Conservation (phyloP, 2,797 vertebrate genomes). For the Sebastes oblongus region DNA sequence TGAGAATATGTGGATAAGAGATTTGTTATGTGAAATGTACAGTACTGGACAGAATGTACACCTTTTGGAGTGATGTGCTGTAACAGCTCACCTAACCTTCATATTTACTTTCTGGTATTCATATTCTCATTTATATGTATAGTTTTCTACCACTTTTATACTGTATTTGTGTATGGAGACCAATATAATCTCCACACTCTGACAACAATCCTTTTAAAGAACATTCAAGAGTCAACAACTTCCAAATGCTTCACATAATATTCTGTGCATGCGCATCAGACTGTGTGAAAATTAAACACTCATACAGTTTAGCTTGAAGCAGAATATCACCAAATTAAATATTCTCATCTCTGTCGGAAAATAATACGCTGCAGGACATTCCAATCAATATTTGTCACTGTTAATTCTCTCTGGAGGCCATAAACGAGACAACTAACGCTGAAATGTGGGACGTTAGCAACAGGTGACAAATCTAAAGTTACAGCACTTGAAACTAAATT, state of each 20-base stretch:
- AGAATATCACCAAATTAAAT: slow-evolving; percentile 57
- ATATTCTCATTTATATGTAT: neutral
- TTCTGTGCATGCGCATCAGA: slow-evolving; percentile 26
- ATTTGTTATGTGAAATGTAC: neutral
- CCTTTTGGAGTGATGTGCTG: neutral
- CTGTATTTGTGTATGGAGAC: neutral
- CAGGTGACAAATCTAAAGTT: slow-evolving; percentile 21
- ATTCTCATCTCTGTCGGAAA: slow-evolving; percentile 39
- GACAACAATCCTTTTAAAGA: neutral
- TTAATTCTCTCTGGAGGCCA: slow-evolving; percentile 38
- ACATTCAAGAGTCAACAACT: neutral
- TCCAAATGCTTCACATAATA: slow-evolving; percentile 18
- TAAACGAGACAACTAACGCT: slow-evolving; percentile 1
- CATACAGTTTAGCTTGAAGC: slow-evolving; percentile 40
- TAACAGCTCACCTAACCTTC: neutral
- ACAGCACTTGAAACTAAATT: neutral
- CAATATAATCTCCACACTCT: neutral
- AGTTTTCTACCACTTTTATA: neutral
- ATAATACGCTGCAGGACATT: slow-evolving; percentile 24
- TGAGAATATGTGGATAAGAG: neutral
- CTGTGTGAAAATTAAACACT: slow-evolving; percentile 47
- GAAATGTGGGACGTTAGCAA: slow-evolving; percentile 11
- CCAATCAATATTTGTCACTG: slow-evolving; percentile 44
- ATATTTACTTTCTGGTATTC: neutral
- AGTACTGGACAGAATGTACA: neutral